Conservation (phyloP, 2,888 invertebrate species). For the Lampropteryx suffumata region DNA sequence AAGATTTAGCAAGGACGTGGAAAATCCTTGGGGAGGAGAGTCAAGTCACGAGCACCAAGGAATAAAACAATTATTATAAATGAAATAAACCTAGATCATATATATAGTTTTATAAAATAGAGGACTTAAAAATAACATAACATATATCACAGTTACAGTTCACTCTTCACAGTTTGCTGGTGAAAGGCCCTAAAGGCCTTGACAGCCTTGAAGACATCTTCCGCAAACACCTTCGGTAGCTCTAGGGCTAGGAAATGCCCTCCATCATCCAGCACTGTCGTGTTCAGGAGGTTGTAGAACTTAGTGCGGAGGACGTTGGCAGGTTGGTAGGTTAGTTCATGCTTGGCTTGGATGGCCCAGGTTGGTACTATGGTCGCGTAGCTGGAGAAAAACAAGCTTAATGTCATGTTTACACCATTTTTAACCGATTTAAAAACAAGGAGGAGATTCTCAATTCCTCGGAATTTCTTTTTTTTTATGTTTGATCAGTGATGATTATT, state of each 20-base stretch:
- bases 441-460: too few species aligned
- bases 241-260: constrained; percentile 95
- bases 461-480: too few species aligned
- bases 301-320: constrained; percentile 81
- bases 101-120: background rate
- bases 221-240: constrained; percentile 85
- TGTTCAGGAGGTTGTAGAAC: constrained; percentile 85
- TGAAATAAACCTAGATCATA: too few species aligned
- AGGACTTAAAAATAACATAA: background rate
- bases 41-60: too few species aligned
- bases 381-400: constrained; percentile 36
- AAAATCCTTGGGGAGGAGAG: too few species aligned
- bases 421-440: too few species aligned
- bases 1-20: too few species aligned
- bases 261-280: constrained; percentile 84
- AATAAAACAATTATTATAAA: too few species aligned
- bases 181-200: constrained; percentile 52
- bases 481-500: too few species aligned
- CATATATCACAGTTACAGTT: constrained; percentile 19
- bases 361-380: constrained; percentile 77
- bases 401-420: too few species aligned
- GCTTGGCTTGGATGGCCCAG: constrained; percentile 86
- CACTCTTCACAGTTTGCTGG: constrained; percentile 44
- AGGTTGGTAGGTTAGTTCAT: constrained; percentile 85
- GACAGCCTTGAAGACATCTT: constrained; percentile 83